Evolutionary conservation across 2,888 invertebrate species (phyloP), one percentile per base, ranked within the genome.

Genomic region (Ligdia adustata): DNA sequence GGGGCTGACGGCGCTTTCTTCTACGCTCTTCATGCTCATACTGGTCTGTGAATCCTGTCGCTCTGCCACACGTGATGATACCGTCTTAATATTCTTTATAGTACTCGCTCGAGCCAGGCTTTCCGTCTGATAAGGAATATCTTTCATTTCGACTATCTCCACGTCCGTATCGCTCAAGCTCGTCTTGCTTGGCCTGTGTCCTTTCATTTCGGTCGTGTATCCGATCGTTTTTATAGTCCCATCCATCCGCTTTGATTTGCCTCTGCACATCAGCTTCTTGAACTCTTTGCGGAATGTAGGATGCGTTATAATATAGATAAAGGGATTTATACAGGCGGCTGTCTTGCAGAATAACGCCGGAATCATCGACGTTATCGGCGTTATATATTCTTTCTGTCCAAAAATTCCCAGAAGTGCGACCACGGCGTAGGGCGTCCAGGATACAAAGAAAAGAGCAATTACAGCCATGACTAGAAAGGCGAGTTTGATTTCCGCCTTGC

Each of bases 391-490:
- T 52, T 92, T 92, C 61, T 92, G 82, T 1, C 93, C 94, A 52
- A 92, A 92, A 58, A 95, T 92, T 0, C 96, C 96, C 12, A 96
- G 72, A 16, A 96, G 88, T 7, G 96, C 93, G 0, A 96, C 93
- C 0, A 94, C 78, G 0, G 96, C 93, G 69, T 96, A 96, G 0
- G 96, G 96, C 0, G 95, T 95, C 96, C 96, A 97, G 0, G 96
- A 93, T 5, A 93, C 66, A 66, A 96, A 94, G 92, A 96, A 97
- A 52, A 96, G 70, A 0, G 91, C 91, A 51, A 96, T 94, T 0
- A 95, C 93, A 12, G 91, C 90, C 45, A 95, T 91, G 6, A 95
- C 94, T 38, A 95, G 91, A 42, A 92, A 84, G 0, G 95, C 94
- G 34, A 95, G 79, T 74, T 93, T 93, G 14, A 94, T 75, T 81